Evolutionary conservation across 2,113 vertebrate species (phyloP).

Genomic region (Lagopus leucura): DNA sequence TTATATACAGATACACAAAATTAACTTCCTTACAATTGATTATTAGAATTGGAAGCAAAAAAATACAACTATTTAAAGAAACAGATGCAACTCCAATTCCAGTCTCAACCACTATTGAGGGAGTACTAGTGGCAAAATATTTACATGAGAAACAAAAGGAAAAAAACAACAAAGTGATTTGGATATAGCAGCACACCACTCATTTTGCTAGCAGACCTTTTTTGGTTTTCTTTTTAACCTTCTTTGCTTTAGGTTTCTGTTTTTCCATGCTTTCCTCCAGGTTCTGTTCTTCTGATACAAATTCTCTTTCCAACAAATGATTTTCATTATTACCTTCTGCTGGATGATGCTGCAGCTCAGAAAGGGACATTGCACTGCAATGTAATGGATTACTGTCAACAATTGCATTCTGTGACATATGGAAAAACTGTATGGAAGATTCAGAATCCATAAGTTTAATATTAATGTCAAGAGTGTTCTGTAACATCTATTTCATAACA

Average conservation of each 20-base stretch:
- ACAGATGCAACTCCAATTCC: not conserved
- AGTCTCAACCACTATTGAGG: not conserved
- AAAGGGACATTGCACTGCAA: conserved; percentile 70
- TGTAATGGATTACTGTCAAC: conserved; percentile 14
- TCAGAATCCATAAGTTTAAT: not conserved
- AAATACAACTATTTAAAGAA: not conserved
- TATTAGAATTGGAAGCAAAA: not conserved
- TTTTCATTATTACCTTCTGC: conserved; percentile 39
- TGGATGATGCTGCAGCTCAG: conserved; percentile 55
- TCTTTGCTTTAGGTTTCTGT: conserved; percentile 79
- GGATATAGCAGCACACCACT: not conserved
- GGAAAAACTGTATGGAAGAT: not conserved
- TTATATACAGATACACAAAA: not conserved
- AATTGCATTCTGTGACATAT: not conserved
- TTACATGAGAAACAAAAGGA: not conserved
- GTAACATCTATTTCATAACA: not conserved
- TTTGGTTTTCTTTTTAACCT: conserved; percentile 85
- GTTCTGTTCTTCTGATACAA: conserved; percentile 40
- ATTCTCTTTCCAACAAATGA: conserved; percentile 2
- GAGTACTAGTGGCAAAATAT: not conserved
- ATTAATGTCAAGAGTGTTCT: not conserved
- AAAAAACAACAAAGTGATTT: not conserved
- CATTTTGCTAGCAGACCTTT: conserved; percentile 75
- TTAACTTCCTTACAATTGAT: not conserved
- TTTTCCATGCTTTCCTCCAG: conserved; percentile 60